These are phyloP conservation scores for Ophioninae sp. DNA, from an alignment of 2,888 invertebrate genomes.

Conservation along the genomic window DNA sequence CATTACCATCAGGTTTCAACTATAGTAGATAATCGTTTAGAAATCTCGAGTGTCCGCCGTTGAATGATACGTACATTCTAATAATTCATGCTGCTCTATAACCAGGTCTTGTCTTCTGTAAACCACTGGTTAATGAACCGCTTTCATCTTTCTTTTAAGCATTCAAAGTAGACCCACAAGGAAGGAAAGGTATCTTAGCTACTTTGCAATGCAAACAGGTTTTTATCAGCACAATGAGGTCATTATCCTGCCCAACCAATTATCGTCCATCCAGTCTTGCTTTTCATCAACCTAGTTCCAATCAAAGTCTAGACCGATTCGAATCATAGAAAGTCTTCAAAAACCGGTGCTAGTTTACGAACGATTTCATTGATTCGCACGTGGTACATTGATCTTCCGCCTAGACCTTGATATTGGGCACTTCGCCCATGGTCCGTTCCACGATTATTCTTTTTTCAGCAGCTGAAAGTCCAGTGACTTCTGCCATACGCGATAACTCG, in stretches of 20 bases:
- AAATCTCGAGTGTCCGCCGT: not conserved
- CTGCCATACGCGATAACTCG: constrained; percentile 11
- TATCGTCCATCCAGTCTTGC: not conserved
- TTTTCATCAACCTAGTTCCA: not conserved
- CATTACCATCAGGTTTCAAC: too few relatives aligned
- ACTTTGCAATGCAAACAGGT: not conserved
- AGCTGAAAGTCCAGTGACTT: not conserved
- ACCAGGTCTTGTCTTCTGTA: not conserved
- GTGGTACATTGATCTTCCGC: constrained; percentile 18
- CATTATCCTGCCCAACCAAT: constrained; percentile 6
- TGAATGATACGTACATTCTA: not conserved
- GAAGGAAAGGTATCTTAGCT: not conserved
- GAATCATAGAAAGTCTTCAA: not conserved
- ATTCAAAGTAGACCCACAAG: not conserved
- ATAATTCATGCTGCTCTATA: not conserved
- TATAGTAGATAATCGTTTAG: not conserved
- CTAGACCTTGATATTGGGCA: not conserved
- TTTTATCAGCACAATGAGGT: constrained; percentile 8
- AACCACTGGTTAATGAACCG: not conserved
- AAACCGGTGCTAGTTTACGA: not conserved
- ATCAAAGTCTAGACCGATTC: not conserved
- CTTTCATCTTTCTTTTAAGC: not conserved
- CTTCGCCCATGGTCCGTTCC: not conserved
- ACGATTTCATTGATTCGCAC: not conserved
- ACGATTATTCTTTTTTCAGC: not conserved